These are phyloP conservation scores for Cheilosia soror DNA, from an alignment of 2,888 invertebrate genomes.

Conservation along the genomic window DNA sequence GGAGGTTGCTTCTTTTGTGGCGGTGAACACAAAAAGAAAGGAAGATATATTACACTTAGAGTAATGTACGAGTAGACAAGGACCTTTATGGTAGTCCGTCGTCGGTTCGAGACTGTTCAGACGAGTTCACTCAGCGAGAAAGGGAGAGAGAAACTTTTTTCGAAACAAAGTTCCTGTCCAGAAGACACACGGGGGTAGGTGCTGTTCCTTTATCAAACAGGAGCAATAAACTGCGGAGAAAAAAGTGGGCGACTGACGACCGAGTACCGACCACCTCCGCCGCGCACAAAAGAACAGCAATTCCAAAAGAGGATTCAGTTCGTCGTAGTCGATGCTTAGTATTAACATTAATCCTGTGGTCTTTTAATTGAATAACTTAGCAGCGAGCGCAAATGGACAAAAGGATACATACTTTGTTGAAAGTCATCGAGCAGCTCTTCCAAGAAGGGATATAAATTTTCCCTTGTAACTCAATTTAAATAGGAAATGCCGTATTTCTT, in stretches of 20 bases:
- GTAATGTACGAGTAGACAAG: slow-evolving; percentile 56
- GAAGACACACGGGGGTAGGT: not conserved
- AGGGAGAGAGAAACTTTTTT: slow-evolving; percentile 4
- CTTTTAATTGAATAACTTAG: slow-evolving; percentile 33
- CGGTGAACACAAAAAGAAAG: slow-evolving; percentile 43
- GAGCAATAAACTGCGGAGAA: slow-evolving; percentile 28
- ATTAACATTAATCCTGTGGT: slow-evolving; percentile 39
- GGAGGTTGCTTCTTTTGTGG: slow-evolving; percentile 44
- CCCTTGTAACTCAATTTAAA: slow-evolving; percentile 9
- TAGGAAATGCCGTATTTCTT: not conserved
- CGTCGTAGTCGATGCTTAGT: slow-evolving; percentile 13
- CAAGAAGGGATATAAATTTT: not conserved
- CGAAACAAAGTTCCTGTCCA: slow-evolving; percentile 6
- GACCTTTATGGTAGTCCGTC: slow-evolving; percentile 30
- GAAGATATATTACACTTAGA: slow-evolving; percentile 53
- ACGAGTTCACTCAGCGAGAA: not conserved
- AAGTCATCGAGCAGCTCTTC: not conserved
- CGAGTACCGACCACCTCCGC: no score
- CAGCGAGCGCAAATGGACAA: not conserved
- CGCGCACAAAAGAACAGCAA: slow-evolving; percentile 9
- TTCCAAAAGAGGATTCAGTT: slow-evolving; percentile 27
- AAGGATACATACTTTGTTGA: not conserved
- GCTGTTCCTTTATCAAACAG: not conserved
- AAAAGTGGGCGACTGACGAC: not conserved
- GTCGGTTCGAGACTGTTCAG: not conserved